phyloP scores from a whole-genome alignment of 2,797 vertebrate genomes.

The Sebastolobus altivelis region DNA sequence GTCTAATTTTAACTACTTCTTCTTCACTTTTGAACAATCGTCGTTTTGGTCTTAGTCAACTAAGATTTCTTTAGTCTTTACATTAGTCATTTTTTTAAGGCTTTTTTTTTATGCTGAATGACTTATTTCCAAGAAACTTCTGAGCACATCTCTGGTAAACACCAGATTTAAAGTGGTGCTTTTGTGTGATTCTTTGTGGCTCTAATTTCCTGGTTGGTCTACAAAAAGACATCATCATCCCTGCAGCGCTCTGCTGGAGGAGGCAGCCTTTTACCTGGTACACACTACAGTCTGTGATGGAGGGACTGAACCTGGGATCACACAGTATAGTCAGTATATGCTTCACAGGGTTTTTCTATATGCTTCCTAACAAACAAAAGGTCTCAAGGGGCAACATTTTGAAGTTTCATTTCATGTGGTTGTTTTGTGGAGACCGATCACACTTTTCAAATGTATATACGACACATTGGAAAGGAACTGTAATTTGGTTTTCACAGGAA shows the following conservation, averaged over 20 bases:
- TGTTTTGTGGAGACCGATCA: conserved; percentile 1
- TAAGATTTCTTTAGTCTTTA: too few species aligned
- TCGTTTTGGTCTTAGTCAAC: too few species aligned
- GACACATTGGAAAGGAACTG: conserved; percentile 4
- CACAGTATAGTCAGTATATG: not conserved
- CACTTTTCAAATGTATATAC: conserved; percentile 4
- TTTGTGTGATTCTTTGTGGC: too few species aligned
- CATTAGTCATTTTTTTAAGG: too few species aligned
- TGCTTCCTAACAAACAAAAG: not conserved
- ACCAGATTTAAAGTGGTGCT: too few species aligned
- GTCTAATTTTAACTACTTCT: too few species aligned
- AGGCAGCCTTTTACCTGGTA: not conserved
- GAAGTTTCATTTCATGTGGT: not conserved
- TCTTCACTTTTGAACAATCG: too few species aligned
- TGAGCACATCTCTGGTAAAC: too few species aligned
- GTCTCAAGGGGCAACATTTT: not conserved
- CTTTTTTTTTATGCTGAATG: too few species aligned
- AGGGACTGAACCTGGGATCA: not conserved
- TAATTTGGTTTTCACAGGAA: conserved; percentile 37
- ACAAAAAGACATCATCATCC: too few species aligned
- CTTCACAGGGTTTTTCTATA: not conserved
- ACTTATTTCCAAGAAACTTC: too few species aligned
- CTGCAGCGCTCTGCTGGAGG: not conserved
- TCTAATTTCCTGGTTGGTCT: too few species aligned
- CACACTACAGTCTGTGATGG: not conserved